These are phyloP conservation scores for Poeciliopsis occidentalis DNA, from an alignment of 2,113 vertebrate species.

Conservation along the genomic window DNA sequence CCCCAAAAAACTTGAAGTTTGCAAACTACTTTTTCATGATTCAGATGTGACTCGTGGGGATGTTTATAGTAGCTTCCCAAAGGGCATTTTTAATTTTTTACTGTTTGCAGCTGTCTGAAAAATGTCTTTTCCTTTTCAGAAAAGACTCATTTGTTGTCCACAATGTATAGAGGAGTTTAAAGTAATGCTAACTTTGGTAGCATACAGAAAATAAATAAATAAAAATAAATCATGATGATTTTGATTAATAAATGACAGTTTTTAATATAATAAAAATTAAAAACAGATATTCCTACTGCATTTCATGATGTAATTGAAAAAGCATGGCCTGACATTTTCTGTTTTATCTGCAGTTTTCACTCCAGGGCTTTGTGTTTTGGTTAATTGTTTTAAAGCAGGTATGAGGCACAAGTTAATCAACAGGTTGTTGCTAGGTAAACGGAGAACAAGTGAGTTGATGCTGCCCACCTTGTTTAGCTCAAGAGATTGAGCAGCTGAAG, in stretches of 20 bases:
- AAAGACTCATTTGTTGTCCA: slow-evolving; percentile 11
- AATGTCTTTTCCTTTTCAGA: slow-evolving; percentile 10
- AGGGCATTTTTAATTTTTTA: slow-evolving; percentile 1
- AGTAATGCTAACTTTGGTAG: slow-evolving; percentile 4
- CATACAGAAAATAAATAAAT: slow-evolving; percentile 3
- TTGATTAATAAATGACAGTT: too few relatives aligned
- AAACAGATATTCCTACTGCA: too few relatives aligned
- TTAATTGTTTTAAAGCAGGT: too few relatives aligned
- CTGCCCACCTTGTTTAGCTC: too few relatives aligned
- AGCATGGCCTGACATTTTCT: not conserved
- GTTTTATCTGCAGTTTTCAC: too few relatives aligned
- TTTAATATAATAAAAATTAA: too few relatives aligned
- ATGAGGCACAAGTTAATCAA: too few relatives aligned
- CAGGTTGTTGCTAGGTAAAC: too few relatives aligned
- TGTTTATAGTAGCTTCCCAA: not conserved
- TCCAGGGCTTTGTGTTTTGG: too few relatives aligned
- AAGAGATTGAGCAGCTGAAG: too few relatives aligned
- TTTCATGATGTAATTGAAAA: not conserved
- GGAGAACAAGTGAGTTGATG: too few relatives aligned
- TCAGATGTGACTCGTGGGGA: not conserved
- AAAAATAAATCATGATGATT: too few relatives aligned
- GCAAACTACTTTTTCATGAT: not conserved
- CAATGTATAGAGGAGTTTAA: slow-evolving; percentile 13
- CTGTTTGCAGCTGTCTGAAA: slow-evolving; percentile 18
- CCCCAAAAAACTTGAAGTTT: not conserved